Evolutionary conservation across 2,888 invertebrate species (phyloP), one percentile per base, ranked within the genome.

Genomic region (Drosophila ezoana): DNA sequence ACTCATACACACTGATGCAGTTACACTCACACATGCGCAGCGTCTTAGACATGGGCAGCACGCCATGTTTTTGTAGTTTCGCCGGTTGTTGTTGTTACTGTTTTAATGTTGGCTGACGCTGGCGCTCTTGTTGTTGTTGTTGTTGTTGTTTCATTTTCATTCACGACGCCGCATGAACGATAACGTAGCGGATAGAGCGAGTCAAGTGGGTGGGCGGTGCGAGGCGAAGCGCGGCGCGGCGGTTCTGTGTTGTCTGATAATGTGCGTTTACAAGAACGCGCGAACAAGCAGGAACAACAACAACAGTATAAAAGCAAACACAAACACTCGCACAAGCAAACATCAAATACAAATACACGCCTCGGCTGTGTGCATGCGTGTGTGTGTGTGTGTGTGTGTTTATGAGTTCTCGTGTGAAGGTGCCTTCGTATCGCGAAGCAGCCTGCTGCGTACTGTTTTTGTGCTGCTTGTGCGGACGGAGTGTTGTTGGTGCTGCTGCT

Each of bases 51-150:
- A 48, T 67, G 43, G 77, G 59, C 77, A 70, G 73, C 62, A 38
- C 81, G 78, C 75, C 80, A 79, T 76, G 64, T 79, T 76, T 79
- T 64, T 57, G 56, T 75, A 68, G 53, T 53, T 79, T 61, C 53
- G 76, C 80, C 80, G 76, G 76, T 79, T 64, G 64, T 69, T 75
- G 69, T 60, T 79, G 71, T 75, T 49, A 62, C 11, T 40, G 60
- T 60, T 57, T 53, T 54, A 61, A 48, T 78, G 58, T 67, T 72
- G 60, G 38, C 40, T 38, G 45, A 45, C 43, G 35, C 33, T 58
- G 51, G 23, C 41, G 28, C 35, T 51, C 10, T 23, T 62, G 20
- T 37, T 16, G 38, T 33, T 66, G 65, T 41, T 57, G 54, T 48
- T 74, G 38, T 33, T 66, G 65, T 41, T 57, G 54, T 48, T 74